Evolutionary conservation across 2,888 invertebrate genomes (phyloP).

Genomic region (Acanthopleura granulata): DNA sequence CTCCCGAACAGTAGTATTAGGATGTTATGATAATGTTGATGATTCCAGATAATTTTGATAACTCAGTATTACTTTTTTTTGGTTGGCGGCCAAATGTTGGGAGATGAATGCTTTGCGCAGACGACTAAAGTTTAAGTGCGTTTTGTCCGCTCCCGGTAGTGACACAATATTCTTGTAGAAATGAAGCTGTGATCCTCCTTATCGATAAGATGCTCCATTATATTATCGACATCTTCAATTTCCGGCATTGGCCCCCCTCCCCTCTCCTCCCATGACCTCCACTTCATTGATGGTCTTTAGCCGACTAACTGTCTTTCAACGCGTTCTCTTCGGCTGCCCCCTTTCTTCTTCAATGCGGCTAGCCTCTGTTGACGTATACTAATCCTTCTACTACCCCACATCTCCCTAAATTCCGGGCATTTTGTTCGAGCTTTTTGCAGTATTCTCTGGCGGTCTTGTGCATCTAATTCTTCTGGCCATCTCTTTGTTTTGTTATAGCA

Average conservation of each 20-base stretch:
- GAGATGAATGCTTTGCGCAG: not conserved
- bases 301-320: not conserved
- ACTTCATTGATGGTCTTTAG: not conserved
- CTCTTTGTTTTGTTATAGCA: no score
- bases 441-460: no score
- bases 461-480: no score
- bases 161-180: not conserved
- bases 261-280: not conserved
- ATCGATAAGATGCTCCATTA: not conserved
- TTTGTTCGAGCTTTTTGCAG: no score
- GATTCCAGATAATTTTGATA: not conserved
- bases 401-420: not conserved
- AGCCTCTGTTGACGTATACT: not conserved
- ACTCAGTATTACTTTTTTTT: not conserved
- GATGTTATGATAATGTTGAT: not conserved
- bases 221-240: not conserved
- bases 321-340: not conserved
- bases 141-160: not conserved
- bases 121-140: not conserved
- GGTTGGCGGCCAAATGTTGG: not conserved
- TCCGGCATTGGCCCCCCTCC: no score
- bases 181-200: not conserved
- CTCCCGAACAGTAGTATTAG: not conserved
- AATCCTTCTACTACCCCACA: not conserved
- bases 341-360: not conserved